Percentiles rank a stretch among this genome's conserved stretches.
These are phyloP conservation scores for Synanthedon vespiformis DNA, from an alignment of 2,888 invertebrate species.

Conservation along the genomic window DNA sequence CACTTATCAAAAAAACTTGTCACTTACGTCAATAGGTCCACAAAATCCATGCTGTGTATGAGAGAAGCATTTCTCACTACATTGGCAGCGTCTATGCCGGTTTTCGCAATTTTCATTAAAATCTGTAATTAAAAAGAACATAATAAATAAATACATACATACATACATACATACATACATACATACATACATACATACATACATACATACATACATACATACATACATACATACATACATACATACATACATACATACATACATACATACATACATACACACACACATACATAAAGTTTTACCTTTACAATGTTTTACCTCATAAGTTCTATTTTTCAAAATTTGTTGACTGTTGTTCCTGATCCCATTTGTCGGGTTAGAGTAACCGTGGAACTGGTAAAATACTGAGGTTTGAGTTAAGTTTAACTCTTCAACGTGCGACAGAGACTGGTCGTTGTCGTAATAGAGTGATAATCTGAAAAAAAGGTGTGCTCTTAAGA, in stretches of 20 bases:
- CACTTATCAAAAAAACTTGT: neutral
- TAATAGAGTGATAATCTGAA: conserved; percentile 40
- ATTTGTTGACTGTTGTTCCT: conserved; percentile 27
- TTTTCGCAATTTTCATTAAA: conserved; percentile 45
- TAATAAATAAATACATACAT: no score
- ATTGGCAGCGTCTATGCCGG: conserved; percentile 54
- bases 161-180: no score
- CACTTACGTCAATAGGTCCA: conserved; percentile 51
- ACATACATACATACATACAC: no score
- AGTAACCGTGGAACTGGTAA: conserved; percentile 40
- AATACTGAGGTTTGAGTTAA: conserved; percentile 27
- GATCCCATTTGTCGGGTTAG: conserved; percentile 46
- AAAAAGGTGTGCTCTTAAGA: conserved; percentile 1
- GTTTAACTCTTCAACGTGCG: conserved; percentile 33
- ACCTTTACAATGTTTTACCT: conserved; percentile 23
- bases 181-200: no score
- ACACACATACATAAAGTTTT: no score
- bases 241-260: no score
- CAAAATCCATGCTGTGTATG: conserved; percentile 51
- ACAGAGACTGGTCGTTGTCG: conserved; percentile 23
- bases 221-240: no score
- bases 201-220: no score
- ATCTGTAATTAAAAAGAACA: conserved; percentile 41
- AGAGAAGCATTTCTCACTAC: conserved; percentile 47
- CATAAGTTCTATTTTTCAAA: conserved; percentile 34